A percentile compares a stretch with the other conserved stretches of the same genome.
Conservation (phyloP, 2,888 invertebrate genomes). For the Mythimna lalbum region DNA sequence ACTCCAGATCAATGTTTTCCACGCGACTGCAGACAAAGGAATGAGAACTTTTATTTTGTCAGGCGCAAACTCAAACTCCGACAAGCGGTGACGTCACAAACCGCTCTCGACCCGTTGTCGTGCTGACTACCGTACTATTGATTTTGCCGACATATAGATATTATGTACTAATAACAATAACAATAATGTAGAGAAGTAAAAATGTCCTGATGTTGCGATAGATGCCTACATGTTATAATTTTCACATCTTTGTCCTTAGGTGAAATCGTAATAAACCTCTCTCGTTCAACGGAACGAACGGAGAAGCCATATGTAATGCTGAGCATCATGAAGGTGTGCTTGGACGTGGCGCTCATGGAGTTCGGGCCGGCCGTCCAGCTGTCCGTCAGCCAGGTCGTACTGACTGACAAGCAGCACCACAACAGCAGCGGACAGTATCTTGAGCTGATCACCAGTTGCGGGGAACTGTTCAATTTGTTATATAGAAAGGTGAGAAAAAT, state of each 20-base stretch:
- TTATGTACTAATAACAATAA: no score
- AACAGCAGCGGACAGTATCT: conserved; percentile 94
- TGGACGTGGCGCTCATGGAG: conserved; percentile 94
- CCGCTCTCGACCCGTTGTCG: no score
- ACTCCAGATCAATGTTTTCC: no score
- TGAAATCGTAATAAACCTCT: conserved; percentile 92
- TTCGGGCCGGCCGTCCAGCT: conserved; percentile 95
- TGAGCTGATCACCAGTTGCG: conserved; percentile 93
- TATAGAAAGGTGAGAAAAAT: conserved; percentile 92
- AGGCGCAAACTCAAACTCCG: no score
- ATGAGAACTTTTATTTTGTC: no score
- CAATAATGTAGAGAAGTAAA: no score
- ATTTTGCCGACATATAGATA: no score
- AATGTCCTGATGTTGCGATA: no score
- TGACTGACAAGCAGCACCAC: conserved; percentile 95
- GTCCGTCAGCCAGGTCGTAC: conserved; percentile 73
- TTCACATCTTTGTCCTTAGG: conserved; percentile 76
- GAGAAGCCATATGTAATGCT: conserved; percentile 94
- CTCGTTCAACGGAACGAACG: conserved; percentile 91
- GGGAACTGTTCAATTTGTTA: conserved; percentile 93
- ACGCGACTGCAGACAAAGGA: no score
- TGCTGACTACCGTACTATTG: no score
- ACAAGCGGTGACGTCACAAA: no score
- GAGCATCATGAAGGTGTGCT: conserved; percentile 92
- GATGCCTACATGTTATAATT: background rate